Evolutionary conservation across 2,888 invertebrate genomes (phyloP).

Genomic region (Euplagia quadripunctaria): DNA sequence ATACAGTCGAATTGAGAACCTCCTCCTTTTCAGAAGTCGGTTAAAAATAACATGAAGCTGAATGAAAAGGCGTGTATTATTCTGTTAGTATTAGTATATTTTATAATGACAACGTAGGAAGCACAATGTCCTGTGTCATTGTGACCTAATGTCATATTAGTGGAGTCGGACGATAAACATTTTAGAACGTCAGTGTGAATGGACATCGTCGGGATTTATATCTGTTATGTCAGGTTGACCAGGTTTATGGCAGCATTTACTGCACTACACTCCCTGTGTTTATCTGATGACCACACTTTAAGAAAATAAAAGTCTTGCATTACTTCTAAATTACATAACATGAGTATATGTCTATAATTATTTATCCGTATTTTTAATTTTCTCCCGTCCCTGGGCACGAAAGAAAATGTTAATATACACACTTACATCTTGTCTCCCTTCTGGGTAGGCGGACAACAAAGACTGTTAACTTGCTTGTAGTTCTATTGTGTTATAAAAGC

Average conservation of each 20-base stretch:
- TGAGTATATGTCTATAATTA: neutral
- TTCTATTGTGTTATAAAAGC: neutral
- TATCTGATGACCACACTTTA: conserved; percentile 54
- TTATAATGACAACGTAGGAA: conserved; percentile 55
- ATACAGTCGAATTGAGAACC: too few species aligned
- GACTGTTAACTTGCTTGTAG: neutral
- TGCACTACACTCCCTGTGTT: conserved; percentile 61
- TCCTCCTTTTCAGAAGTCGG: too few species aligned
- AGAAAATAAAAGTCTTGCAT: conserved; percentile 17
- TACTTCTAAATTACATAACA: neutral
- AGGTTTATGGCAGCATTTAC: conserved; percentile 74
- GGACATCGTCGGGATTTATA: conserved; percentile 73
- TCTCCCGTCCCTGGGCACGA: too few species aligned
- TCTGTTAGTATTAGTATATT: conserved; percentile 33
- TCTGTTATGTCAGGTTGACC: conserved; percentile 64
- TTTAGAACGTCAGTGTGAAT: conserved; percentile 83
- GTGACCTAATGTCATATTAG: conserved; percentile 51
- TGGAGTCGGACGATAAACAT: conserved; percentile 67
- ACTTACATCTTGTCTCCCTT: too few species aligned
- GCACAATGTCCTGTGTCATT: conserved; percentile 49
- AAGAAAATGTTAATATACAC: too few species aligned
- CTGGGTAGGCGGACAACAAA: neutral
- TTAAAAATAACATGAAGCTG: conserved; percentile 26
- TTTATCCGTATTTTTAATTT: too few species aligned
- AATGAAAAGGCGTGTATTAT: conserved; percentile 17